Base-by-base conservation (phyloP, 2,888 invertebrate genomes). In the Lagria hirta region DNA sequence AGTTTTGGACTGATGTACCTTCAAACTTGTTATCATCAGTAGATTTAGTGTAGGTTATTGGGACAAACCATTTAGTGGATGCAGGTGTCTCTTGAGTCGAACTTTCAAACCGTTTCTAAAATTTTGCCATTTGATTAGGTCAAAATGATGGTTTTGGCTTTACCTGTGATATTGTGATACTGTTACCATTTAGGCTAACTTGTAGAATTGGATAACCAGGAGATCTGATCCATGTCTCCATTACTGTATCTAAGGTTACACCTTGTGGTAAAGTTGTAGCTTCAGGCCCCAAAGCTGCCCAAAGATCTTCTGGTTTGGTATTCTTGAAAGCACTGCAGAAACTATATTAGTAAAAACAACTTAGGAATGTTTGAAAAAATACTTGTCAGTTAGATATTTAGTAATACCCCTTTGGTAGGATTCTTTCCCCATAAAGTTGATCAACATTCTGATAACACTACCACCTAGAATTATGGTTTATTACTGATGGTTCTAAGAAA, bases 171-270 rank as follows among this genome's bases (percentile, higher is more conserved):
- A 58, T 32, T 20, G 23, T 41, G 4, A 57, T 7, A 15, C 33
- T 20, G 4, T 23, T 21, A 13, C 36, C 53, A 10, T 35, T 16
- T 10, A 15, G 11, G 22, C 56, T 30, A 1, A 80, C 77, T 1
- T 66, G 72, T 3, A 83, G 56, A 1, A 82, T 60, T 0, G 82
- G 83, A 55, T 73, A 78, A 3, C 82, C 80, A 15, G 75, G 66
- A 57, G 81, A 78, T 5, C 71, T 70, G 0, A 80, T 78, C 84
- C 83, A 85, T 1, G 75, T 73, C 26, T 73, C 64, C 71, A 84
- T 75, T 55, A 83, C 69, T n/a, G 35, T n/a, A 30, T 24, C 42
- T 4, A 59, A 29, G 2, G 28, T 28, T 3, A 44, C 26, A 15
- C 27, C 34, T 7, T 4, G 1, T n/a, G 54, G 46, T 8, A 55